Evolutionary conservation across 1,140 invertebrate genomes (phyloP).

Genomic region (Palaemon carinicauda): DNA sequence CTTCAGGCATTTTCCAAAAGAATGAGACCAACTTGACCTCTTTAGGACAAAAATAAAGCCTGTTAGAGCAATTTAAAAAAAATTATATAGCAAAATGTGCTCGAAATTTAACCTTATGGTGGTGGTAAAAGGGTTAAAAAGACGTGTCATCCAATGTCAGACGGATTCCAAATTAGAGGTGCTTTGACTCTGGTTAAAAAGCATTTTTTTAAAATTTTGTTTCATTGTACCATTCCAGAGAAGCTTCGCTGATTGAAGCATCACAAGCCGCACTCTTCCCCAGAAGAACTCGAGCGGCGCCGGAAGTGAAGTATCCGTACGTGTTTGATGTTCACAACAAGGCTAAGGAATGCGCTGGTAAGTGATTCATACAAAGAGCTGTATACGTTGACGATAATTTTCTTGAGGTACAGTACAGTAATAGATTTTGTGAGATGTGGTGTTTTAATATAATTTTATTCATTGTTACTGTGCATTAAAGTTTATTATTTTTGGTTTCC

Average conservation of each 20-base stretch:
- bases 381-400: not conserved
- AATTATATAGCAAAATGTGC: too few species aligned
- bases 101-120: too few species aligned
- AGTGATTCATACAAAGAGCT: slow-evolving; percentile 50
- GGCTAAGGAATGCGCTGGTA: slow-evolving; percentile 71
- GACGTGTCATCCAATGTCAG: too few species aligned
- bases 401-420: not conserved
- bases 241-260: slow-evolving; percentile 66
- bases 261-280: slow-evolving; percentile 64
- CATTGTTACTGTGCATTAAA: not conserved
- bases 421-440: not conserved
- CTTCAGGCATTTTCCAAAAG: too few species aligned
- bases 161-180: too few species aligned
- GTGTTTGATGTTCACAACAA: slow-evolving; percentile 81
- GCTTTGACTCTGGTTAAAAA: too few species aligned
- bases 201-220: too few species aligned
- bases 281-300: slow-evolving; percentile 62
- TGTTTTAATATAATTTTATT: not conserved
- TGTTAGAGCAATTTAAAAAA: too few species aligned
- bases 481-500: not conserved
- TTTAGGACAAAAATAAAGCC: too few species aligned
- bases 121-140: too few species aligned
- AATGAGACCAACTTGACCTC: too few species aligned
- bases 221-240: slow-evolving; percentile 62
- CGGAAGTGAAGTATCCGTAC: slow-evolving; percentile 78